Evolutionary conservation across 2,113 vertebrate genomes (phyloP).

Genomic region (Lepidothrix coronata): DNA sequence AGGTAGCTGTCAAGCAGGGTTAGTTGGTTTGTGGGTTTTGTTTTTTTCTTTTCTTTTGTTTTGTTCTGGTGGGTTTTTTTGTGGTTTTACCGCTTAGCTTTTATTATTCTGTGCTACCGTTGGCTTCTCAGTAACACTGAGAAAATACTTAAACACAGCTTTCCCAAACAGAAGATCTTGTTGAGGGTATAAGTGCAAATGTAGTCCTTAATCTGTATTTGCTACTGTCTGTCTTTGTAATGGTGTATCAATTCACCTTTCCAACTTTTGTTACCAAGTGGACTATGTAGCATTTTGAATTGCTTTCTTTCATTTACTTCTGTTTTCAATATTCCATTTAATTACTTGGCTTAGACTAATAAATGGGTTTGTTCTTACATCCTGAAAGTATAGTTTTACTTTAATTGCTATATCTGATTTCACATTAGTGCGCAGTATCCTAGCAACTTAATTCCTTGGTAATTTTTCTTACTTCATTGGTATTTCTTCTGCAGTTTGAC

Average conservation of each 20-base stretch:
- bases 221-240: constrained; percentile 48
- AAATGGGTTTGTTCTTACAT: constrained; percentile 71
- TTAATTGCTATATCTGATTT: constrained; percentile 78
- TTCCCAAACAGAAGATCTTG: not conserved
- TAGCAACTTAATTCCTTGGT: constrained; percentile 68
- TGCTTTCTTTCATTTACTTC: constrained; percentile 59
- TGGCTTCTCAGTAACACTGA: not conserved
- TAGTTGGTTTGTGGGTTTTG: not conserved
- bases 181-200: not conserved
- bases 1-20: not conserved
- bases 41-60: not conserved
- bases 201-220: constrained; percentile 32
- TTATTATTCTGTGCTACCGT: not conserved
- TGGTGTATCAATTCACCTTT: constrained; percentile 52
- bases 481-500: constrained; percentile 3
- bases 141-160: not conserved
- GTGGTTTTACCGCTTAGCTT: not conserved
- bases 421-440: constrained; percentile 66
- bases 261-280: constrained; percentile 41
- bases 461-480: not conserved
- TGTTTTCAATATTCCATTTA: constrained; percentile 72
- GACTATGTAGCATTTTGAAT: constrained; percentile 39
- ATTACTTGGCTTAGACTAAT: constrained; percentile 70
- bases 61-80: not conserved
- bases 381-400: constrained; percentile 64